A percentile compares a stretch with the other conserved stretches of the same genome.
Conservation (phyloP, 2,113 vertebrate genomes). For the Archocentrus centrarchus region DNA sequence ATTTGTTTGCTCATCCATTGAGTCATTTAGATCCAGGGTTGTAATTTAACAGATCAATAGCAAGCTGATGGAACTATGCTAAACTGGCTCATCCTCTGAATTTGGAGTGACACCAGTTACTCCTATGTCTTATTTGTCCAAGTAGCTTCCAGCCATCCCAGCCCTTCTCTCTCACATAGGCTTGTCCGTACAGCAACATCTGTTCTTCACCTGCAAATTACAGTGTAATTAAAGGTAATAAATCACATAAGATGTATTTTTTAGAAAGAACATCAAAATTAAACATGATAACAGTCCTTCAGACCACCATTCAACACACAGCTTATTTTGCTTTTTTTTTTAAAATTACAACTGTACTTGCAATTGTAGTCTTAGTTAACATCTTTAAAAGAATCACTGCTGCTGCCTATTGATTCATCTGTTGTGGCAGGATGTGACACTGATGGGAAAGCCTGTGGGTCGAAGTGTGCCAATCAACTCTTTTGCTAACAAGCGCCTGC, state of each 20-base stretch:
- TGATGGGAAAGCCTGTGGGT: constrained; percentile 19
- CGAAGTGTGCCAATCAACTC: constrained; percentile 45
- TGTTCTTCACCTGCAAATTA: background rate
- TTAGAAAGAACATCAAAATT: background rate
- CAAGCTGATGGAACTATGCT: constrained; percentile 44
- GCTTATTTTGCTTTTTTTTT: background rate
- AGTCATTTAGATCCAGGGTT: constrained; percentile 42
- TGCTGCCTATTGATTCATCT: constrained; percentile 37
- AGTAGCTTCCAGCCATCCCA: background rate
- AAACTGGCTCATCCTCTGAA: constrained; percentile 36
- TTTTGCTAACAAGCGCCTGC: constrained; percentile 30
- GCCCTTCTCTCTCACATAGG: background rate
- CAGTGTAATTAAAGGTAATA: background rate
- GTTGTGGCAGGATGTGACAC: constrained; percentile 35
- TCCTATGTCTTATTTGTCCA: constrained; percentile 21
- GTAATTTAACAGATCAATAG: constrained; percentile 70
- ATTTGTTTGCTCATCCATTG: constrained; percentile 60
- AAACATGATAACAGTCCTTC: too few species aligned
- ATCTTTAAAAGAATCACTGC: background rate
- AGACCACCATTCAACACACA: background rate
- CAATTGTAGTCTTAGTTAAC: background rate
- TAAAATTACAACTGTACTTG: background rate
- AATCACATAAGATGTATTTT: background rate
- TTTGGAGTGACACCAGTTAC: constrained; percentile 21
- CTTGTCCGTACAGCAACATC: background rate